Conservation (phyloP, 2,797 vertebrate genomes). For the Lagorchestes hirsutus region DNA sequence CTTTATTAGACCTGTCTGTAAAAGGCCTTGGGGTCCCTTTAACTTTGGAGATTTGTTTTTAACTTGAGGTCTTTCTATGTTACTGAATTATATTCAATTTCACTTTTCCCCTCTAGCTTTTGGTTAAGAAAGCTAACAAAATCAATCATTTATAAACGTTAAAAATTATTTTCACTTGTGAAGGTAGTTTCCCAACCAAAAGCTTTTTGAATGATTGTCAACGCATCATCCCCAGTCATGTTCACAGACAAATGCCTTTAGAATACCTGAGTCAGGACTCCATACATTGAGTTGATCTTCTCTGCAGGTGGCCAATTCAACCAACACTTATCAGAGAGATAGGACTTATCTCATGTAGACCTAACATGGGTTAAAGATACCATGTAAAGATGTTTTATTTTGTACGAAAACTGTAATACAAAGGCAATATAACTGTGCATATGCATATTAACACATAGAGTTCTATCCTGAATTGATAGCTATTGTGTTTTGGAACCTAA, state of each 20-base stretch:
- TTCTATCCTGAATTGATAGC: background rate
- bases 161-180: background rate
- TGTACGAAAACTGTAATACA: background rate
- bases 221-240: background rate
- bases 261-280: background rate
- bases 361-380: background rate
- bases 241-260: background rate
- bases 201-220: background rate
- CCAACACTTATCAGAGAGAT: background rate
- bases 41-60: background rate
- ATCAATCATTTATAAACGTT: background rate
- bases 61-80: background rate
- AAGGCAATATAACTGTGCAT: background rate
- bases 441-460: background rate
- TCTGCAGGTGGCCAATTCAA: background rate
- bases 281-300: background rate
- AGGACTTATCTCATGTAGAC: background rate
- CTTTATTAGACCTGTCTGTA: background rate
- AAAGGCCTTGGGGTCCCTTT: background rate
- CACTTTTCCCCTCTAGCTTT: background rate
- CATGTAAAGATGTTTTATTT: background rate
- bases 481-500: background rate
- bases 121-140: background rate
- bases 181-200: background rate
- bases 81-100: constrained; percentile 4